Conservation (phyloP, 2,888 invertebrate genomes). For the Venusia cambrica region DNA sequence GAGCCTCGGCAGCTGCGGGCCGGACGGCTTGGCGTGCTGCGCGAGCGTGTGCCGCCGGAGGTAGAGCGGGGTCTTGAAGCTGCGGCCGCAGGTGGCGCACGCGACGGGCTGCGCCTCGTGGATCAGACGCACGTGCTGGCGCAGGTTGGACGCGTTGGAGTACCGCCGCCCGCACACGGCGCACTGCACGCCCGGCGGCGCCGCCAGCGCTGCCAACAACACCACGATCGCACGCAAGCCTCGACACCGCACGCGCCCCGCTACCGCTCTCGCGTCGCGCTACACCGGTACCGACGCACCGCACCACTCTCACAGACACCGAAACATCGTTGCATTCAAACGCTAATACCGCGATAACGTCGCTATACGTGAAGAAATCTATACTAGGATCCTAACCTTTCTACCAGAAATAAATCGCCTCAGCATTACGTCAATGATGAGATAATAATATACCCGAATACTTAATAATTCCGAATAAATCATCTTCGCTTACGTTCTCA, state of each 20-base stretch:
- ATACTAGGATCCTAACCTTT: too few relatives aligned
- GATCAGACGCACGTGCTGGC: constrained; percentile 88
- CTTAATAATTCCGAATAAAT: too few relatives aligned
- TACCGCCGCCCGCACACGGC: constrained; percentile 86
- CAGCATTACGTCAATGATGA: too few relatives aligned
- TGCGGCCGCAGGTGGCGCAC: constrained; percentile 86
- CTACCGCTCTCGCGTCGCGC: too few relatives aligned
- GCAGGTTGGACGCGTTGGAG: constrained; percentile 87
- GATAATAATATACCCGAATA: too few relatives aligned
- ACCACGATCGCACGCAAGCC: constrained; percentile 62
- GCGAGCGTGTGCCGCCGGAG: constrained; percentile 88
- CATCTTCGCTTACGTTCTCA: too few relatives aligned
- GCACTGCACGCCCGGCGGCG: constrained; percentile 69
- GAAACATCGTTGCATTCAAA: constrained; percentile 7
- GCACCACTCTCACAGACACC: constrained; percentile 20
- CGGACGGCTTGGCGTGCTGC: constrained; percentile 80
- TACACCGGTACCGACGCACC: constrained; percentile 32
- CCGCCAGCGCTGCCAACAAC: constrained; percentile 67
- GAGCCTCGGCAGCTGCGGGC: constrained; percentile 34
- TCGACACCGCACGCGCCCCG: constrained; percentile 33
- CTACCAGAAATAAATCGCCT: too few relatives aligned
- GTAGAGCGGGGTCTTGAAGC: constrained; percentile 89
- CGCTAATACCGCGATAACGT: constrained; percentile 21
- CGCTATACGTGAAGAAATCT: too few relatives aligned
- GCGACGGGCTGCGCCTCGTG: constrained; percentile 86